Percentiles rank a stretch among this genome's conserved stretches.
Conservation (phyloP, 1,140 invertebrate genomes). For the Tetramorium simillimum region DNA sequence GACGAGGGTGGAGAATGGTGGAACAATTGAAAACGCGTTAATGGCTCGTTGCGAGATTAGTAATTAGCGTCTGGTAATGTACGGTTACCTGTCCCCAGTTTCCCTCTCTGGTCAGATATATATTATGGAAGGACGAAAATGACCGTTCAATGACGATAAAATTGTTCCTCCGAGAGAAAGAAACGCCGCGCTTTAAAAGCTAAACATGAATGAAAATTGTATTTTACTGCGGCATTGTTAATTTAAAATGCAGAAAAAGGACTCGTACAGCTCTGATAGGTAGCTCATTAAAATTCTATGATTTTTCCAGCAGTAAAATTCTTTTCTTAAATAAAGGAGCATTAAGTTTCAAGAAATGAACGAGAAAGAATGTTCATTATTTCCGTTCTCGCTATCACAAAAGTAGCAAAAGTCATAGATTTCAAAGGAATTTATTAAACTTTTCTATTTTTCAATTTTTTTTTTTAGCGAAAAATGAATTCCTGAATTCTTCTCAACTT, state of each 20-base stretch:
- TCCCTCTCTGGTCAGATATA: neutral
- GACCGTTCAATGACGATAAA: neutral
- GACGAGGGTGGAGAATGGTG: constrained; percentile 4
- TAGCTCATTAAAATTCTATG: constrained; percentile 8
- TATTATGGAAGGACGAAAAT: constrained; percentile 13
- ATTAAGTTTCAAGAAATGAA: neutral
- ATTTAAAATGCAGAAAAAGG: neutral
- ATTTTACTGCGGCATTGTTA: neutral
- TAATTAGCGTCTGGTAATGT: constrained; percentile 47
- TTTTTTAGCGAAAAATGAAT: neutral
- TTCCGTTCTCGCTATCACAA: neutral
- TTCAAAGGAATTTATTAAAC: neutral
- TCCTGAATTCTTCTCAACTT: neutral
- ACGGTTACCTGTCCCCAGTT: constrained; percentile 41
- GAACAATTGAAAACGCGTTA: constrained; percentile 59
- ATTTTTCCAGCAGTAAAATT: neutral
- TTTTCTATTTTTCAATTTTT: neutral
- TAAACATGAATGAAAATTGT: neutral
- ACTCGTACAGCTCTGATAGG: neutral
- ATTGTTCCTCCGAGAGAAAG: neutral
- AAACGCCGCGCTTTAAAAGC: neutral
- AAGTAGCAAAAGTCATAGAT: neutral
- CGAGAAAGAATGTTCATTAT: neutral
- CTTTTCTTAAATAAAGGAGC: neutral
- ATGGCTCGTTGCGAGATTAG: constrained; percentile 48